Evolutionary conservation across 1,140 invertebrate species (phyloP).

Genomic region (Euwallacea similis): DNA sequence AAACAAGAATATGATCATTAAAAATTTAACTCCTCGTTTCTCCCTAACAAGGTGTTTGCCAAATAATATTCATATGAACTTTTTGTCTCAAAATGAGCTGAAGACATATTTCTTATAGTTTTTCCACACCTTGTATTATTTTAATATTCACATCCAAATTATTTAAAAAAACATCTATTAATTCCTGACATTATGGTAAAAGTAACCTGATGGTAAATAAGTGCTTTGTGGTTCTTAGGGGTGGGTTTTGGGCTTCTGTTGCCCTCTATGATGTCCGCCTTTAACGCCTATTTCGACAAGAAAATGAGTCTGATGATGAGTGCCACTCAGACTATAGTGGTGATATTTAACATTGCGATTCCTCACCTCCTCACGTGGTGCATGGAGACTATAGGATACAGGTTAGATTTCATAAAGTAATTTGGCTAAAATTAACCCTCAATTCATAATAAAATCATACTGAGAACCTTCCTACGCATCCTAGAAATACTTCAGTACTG

Average conservation of each 20-base stretch:
- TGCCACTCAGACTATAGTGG: slow-evolving; percentile 61
- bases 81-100: too few relatives aligned
- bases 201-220: neutral
- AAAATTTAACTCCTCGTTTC: too few relatives aligned
- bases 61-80: too few relatives aligned
- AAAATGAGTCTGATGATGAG: slow-evolving; percentile 63
- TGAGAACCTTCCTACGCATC: too few relatives aligned
- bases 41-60: too few relatives aligned
- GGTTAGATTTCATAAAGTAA: slow-evolving; percentile 3
- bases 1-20: too few relatives aligned
- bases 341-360: slow-evolving; percentile 60
- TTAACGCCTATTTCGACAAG: slow-evolving; percentile 63
- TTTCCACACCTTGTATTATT: too few relatives aligned
- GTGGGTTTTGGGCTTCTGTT: slow-evolving; percentile 62
- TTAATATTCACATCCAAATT: too few relatives aligned
- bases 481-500: too few relatives aligned
- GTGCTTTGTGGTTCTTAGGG: slow-evolving; percentile 42
- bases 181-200: neutral
- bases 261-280: slow-evolving; percentile 59
- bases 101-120: too few relatives aligned
- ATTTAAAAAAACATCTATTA: neutral
- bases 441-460: too few relatives aligned
- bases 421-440: too few relatives aligned
- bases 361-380: slow-evolving; percentile 57
- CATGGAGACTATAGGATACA: slow-evolving; percentile 61